These are phyloP conservation scores for Hiodon tergisus DNA, from an alignment of 2,113 vertebrate species.

Conservation along the genomic window DNA sequence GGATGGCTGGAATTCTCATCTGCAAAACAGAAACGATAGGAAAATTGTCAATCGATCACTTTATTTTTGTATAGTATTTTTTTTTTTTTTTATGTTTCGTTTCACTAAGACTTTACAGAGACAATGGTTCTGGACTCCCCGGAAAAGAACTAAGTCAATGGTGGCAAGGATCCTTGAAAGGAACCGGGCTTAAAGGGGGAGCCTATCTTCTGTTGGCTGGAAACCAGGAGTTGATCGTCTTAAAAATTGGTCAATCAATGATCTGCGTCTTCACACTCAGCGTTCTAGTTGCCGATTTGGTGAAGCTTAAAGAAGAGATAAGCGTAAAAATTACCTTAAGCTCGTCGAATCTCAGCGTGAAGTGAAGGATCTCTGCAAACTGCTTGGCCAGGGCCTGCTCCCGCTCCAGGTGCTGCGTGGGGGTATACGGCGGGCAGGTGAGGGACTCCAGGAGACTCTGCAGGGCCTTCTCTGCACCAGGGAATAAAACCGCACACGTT, in stretches of 20 bases:
- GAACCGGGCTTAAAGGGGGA: too few species aligned
- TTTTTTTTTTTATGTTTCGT: too few species aligned
- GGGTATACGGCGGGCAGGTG: conserved; percentile 85
- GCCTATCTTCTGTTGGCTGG: neutral
- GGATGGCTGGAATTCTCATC: conserved; percentile 98
- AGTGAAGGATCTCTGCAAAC: conserved; percentile 96
- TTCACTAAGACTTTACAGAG: too few species aligned
- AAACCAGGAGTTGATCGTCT: neutral
- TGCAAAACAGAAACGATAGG: conserved; percentile 41
- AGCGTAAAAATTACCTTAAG: conserved; percentile 73
- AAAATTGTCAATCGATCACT: neutral
- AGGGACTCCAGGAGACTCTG: conserved; percentile 85
- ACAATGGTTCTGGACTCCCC: too few species aligned
- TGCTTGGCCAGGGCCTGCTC: conserved; percentile 96
- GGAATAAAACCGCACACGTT: neutral
- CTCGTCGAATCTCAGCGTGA: conserved; percentile 95
- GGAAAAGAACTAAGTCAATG: too few species aligned
- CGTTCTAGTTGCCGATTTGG: neutral
- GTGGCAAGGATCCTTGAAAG: too few species aligned
- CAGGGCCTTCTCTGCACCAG: conserved; percentile 78
- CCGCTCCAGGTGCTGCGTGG: conserved; percentile 92
- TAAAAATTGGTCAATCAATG: neutral
- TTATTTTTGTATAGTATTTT: too few species aligned
- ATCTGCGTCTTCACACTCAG: neutral
- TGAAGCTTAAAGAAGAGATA: too few species aligned